These are phyloP conservation scores for Aphis gossypii DNA, from an alignment of 1,140 invertebrate species.

Conservation along the genomic window DNA sequence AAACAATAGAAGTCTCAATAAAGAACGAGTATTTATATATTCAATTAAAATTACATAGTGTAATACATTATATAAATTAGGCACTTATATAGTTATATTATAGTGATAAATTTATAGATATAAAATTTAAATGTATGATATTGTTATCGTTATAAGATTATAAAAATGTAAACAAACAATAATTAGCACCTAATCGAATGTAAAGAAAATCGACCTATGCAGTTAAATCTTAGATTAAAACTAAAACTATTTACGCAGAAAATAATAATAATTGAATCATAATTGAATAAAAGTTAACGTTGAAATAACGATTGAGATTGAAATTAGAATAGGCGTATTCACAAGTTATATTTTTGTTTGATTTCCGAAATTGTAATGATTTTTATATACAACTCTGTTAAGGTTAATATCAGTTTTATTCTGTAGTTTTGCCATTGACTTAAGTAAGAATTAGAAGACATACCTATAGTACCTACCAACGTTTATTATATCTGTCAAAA, in stretches of 20 bases:
- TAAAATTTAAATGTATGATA: background rate
- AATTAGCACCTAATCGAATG: background rate
- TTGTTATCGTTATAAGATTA: background rate
- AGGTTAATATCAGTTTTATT: background rate
- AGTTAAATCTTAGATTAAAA: background rate
- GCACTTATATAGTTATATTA: background rate
- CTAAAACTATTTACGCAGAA: background rate
- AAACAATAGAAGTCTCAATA: background rate
- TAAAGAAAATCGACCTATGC: background rate
- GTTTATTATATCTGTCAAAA: background rate
- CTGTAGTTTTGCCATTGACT: background rate
- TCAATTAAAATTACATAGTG: background rate
- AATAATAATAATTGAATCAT: background rate
- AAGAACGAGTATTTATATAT: background rate
- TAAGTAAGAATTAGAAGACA: background rate
- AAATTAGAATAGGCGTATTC: background rate
- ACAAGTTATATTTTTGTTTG: background rate
- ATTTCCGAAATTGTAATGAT: background rate
- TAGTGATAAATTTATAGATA: background rate
- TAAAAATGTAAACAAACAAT: background rate
- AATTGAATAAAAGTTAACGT: background rate
- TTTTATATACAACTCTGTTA: background rate
- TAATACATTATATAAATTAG: background rate
- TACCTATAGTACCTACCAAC: background rate
- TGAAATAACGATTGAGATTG: background rate